Evolutionary conservation across 2,888 invertebrate species (phyloP).

Genomic region (Caenorhabditis zanzibari): DNA sequence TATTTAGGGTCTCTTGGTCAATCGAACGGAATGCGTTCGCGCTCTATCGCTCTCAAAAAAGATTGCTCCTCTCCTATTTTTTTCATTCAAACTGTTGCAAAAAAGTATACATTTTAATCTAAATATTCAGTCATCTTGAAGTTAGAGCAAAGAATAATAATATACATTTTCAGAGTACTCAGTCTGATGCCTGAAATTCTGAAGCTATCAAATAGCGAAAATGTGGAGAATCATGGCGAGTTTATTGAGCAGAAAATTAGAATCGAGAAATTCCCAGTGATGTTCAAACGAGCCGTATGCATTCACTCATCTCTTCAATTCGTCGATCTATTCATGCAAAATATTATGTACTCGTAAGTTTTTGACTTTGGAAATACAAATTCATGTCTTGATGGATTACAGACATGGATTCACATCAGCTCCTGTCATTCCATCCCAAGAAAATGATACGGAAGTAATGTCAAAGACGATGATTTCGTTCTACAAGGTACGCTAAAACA

Average conservation of each 20-base stretch:
- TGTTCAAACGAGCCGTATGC: constrained; percentile 58
- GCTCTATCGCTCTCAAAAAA: too few relatives aligned
- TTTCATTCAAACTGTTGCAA: too few relatives aligned
- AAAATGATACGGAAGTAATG: not conserved
- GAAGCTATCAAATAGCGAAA: constrained; percentile 1
- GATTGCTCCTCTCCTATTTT: too few relatives aligned
- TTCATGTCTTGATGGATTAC: not conserved
- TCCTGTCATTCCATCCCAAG: constrained; percentile 42
- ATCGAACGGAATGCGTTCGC: too few relatives aligned
- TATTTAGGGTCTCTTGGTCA: too few relatives aligned
- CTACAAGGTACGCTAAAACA: constrained; percentile 23
- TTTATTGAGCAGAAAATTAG: not conserved
- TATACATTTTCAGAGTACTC: not conserved
- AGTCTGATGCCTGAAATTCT: not conserved
- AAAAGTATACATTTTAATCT: too few relatives aligned
- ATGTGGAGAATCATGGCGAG: not conserved
- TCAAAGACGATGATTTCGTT: constrained; percentile 33
- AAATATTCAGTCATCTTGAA: too few relatives aligned
- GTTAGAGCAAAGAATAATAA: not conserved
- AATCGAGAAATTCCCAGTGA: constrained; percentile 35
- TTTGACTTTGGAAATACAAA: not conserved
- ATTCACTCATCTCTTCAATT: constrained; percentile 67
- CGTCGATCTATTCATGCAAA: constrained; percentile 62
- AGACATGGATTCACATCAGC: constrained; percentile 60
- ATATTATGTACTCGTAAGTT: constrained; percentile 60